Evolutionary conservation across 1,140 invertebrate species (phyloP).

Genomic region (Atta colombica): DNA sequence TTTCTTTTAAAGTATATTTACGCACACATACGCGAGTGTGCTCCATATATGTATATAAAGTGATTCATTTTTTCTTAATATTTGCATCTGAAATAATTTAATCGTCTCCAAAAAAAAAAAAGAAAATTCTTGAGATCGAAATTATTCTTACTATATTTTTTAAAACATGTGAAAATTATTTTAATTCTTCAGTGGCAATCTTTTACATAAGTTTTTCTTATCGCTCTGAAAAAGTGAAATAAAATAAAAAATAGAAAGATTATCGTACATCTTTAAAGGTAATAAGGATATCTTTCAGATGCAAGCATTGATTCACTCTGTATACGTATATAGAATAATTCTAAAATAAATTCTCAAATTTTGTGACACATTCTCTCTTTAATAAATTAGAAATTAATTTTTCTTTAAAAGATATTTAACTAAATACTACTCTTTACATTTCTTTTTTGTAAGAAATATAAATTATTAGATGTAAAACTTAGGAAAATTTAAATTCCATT

Average conservation of each 20-base stretch:
- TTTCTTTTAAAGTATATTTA: slow-evolving; percentile 62
- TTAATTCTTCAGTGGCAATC: not conserved
- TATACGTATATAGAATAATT: slow-evolving; percentile 26
- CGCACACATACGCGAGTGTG: slow-evolving; percentile 53
- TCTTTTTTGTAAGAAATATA: not conserved
- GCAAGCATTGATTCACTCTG: slow-evolving; percentile 25
- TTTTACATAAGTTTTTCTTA: not conserved
- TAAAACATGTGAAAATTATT: not conserved
- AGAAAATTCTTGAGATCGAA: not conserved
- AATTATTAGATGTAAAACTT: not conserved
- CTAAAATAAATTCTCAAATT: slow-evolving; percentile 20
- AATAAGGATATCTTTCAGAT: slow-evolving; percentile 13
- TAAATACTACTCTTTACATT: not conserved
- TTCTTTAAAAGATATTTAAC: slow-evolving; percentile 50
- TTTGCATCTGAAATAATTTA: slow-evolving; percentile 5
- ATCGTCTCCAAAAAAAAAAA: not conserved
- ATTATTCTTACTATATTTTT: too few relatives aligned
- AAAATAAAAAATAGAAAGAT: not conserved
- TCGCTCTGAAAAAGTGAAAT: not conserved
- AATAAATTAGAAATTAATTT: slow-evolving; percentile 64
- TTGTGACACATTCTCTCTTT: slow-evolving; percentile 1
- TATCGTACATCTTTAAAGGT: not conserved
- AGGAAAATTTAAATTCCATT: slow-evolving; percentile 8
- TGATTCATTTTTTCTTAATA: not conserved
- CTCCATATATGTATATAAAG: slow-evolving; percentile 35